These are phyloP conservation scores for Lepilemur ruficaudatus DNA, from an alignment of 2,797 vertebrate species.

Conservation along the genomic window DNA sequence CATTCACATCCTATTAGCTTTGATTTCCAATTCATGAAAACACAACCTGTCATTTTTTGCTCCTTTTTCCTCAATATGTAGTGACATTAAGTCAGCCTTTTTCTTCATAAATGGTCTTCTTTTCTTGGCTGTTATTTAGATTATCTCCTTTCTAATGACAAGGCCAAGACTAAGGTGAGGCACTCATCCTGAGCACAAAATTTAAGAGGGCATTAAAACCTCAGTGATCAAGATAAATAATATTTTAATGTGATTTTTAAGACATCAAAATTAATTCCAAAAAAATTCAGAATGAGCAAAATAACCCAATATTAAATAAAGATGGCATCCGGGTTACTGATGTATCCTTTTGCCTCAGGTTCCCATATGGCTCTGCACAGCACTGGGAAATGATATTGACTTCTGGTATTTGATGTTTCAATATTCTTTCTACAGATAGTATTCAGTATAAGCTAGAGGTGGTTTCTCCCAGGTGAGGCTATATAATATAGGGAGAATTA, in stretches of 20 bases:
- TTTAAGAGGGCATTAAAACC: background rate
- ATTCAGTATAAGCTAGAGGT: background rate
- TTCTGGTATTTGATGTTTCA: background rate
- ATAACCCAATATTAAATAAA: background rate
- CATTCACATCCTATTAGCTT: background rate
- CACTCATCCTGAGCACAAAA: background rate
- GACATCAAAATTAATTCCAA: background rate
- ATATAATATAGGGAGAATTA: slow-evolving; percentile 14
- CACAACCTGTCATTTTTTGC: background rate
- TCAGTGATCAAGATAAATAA: background rate
- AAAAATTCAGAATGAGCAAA: background rate
- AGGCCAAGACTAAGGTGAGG: background rate
- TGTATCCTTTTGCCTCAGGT: background rate
- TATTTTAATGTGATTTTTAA: background rate
- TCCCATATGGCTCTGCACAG: accelerated
- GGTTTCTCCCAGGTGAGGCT: background rate
- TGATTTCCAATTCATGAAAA: slow-evolving; percentile 39
- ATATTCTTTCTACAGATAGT: background rate
- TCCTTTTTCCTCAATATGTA: background rate
- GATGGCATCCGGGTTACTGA: background rate
- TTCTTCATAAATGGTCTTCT: background rate
- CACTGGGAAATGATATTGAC: background rate
- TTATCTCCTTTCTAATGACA: background rate
- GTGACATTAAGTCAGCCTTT: background rate
- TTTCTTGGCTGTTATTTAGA: background rate